These are phyloP conservation scores for Crotalus horridus DNA, from an alignment of 2,113 vertebrate genomes.

Conservation along the genomic window DNA sequence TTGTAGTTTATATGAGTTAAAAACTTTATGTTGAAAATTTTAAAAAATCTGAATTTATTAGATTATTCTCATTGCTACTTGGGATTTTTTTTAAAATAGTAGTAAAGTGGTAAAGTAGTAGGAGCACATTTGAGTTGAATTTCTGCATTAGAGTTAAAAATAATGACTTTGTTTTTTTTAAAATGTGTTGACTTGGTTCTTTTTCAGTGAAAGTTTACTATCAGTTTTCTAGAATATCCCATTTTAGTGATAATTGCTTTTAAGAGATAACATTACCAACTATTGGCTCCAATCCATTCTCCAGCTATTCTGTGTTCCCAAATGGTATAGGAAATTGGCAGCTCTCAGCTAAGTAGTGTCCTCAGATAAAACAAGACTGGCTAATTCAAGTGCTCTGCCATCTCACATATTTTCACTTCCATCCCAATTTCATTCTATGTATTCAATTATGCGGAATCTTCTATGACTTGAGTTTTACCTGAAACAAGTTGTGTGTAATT, in stretches of 20 bases:
- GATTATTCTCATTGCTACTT: background rate
- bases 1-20: background rate
- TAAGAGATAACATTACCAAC: background rate
- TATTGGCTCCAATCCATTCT: background rate
- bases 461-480: background rate
- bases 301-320: background rate
- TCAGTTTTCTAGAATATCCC: background rate
- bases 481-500: background rate
- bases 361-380: background rate
- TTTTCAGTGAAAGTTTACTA: background rate
- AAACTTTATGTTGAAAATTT: background rate
- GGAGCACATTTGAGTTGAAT: background rate
- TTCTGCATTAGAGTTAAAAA: background rate
- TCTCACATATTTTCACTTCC: background rate
- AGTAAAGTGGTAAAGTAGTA: background rate
- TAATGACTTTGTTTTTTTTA: background rate
- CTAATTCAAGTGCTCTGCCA: background rate
- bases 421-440: background rate
- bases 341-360: rapidly evolving
- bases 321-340: background rate
- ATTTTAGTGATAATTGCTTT: background rate
- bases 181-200: background rate
- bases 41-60: background rate
- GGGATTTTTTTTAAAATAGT: background rate
- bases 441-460: conserved; percentile 5